These are phyloP conservation scores for Dicaeum eximium DNA, from an alignment of 2,113 vertebrate species.

Conservation along the genomic window DNA sequence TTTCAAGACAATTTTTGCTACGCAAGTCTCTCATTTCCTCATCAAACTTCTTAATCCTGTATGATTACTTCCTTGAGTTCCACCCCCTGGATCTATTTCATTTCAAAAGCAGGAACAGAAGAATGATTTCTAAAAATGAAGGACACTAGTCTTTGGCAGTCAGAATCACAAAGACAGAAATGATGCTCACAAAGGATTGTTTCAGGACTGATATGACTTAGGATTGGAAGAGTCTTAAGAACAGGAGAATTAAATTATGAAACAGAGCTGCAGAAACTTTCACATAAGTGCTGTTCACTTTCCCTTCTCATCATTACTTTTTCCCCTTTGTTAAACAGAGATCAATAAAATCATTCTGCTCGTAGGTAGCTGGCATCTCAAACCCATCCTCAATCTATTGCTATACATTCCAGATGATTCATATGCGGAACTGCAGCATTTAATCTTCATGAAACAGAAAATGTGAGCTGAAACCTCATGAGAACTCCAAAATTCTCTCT, in stretches of 20 bases:
- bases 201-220: not conserved
- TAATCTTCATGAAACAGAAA: conserved; percentile 16
- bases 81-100: not conserved
- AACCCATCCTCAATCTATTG: not conserved
- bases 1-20: not conserved
- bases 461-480: not conserved
- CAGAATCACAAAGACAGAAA: not conserved
- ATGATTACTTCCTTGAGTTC: not conserved
- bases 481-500: not conserved
- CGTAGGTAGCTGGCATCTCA: not conserved
- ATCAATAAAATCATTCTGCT: not conserved
- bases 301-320: not conserved
- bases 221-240: not conserved
- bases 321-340: not conserved
- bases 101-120: not conserved
- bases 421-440: not conserved
- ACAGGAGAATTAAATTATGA: not conserved
- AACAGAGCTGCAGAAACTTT: not conserved
- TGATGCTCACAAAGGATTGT: not conserved
- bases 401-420: not conserved
- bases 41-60: not conserved
- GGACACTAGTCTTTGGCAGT: not conserved
- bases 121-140: not conserved
- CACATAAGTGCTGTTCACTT: not conserved
- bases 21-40: not conserved